Conservation (phyloP, 2,888 invertebrate genomes). For the Phortica okadai region DNA sequence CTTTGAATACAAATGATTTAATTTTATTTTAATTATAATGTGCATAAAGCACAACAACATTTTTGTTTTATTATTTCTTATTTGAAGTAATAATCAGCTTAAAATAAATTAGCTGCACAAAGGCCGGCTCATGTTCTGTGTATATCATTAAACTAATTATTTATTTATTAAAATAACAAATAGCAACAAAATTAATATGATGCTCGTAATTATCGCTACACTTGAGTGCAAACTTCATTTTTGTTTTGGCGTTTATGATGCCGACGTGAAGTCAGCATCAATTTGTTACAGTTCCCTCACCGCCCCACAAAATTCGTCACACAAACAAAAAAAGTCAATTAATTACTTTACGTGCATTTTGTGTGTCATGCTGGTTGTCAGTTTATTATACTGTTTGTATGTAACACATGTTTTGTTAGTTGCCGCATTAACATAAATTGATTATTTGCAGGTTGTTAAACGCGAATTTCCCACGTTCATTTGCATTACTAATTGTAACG, state of each 20-base stretch:
- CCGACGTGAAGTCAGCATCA: not conserved
- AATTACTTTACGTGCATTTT: conserved; percentile 30
- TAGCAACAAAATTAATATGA: not conserved
- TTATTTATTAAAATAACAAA: too few relatives aligned
- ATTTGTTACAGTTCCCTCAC: not conserved
- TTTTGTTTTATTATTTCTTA: too few relatives aligned
- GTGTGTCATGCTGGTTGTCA: conserved; percentile 27
- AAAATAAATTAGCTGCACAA: not conserved
- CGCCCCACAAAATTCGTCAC: not conserved
- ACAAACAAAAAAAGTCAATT: not conserved
- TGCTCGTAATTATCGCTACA: not conserved
- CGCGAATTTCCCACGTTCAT: conserved; percentile 25
- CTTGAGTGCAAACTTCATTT: not conserved
- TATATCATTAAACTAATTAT: too few relatives aligned
- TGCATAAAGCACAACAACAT: too few relatives aligned
- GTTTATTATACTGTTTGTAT: not conserved
- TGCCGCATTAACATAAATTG: conserved; percentile 51
- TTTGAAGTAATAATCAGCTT: not conserved
- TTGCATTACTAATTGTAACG: conserved; percentile 24
- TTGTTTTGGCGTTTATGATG: not conserved
- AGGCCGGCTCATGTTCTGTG: too few relatives aligned
- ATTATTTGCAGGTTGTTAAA: conserved; percentile 49
- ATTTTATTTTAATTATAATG: too few relatives aligned
- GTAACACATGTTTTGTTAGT: conserved; percentile 44
- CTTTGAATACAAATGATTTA: too few relatives aligned